Evolutionary conservation across 2,113 vertebrate genomes (phyloP), one percentile per base, ranked within the genome.

Genomic region (Pipra filicauda): DNA sequence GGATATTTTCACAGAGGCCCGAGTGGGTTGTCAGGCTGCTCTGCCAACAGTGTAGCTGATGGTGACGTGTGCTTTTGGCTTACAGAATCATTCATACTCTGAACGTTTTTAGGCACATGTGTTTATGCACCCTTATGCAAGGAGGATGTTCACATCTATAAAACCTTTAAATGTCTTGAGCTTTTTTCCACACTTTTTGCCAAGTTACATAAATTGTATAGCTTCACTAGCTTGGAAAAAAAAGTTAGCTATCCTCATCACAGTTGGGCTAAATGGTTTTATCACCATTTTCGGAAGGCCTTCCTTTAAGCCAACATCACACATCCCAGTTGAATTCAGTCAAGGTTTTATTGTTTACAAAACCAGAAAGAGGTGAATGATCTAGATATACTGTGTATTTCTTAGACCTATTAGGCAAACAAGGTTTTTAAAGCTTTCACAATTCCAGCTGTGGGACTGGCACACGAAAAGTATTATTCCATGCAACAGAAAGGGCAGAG

Each of bases 41-140:
- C 17, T 43, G 90, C 61, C 58, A 72, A 13, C 55, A 49, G 61
- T 1, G 28, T 31, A 72, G 62, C 41, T 78, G 87, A 69, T 48
- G 86, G 64, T 48, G 66, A 87, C 0, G 8, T 0, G 19, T 72
- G 64, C 49, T 64, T 85, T 91, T 96, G 94, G 92, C 95, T 91
- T 79, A 71, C 27, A 74, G 74, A 88, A 78, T 81, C 95, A 94
- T 94, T 95, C 85, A 95, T 46, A 58, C 1, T 7, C 54, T 90
- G 93, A 85, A 89, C 61, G 67, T 71, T 51, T 88, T 74, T 71
- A 80, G 89, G 65, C 87, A 91, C 54, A 74, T 31, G 37, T 49
- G 30, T 93, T 91, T 87, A 69, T 85, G 84, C 85, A 87, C 21
- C 70, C 19, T 84, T 65, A 23, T 15, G 46, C 35, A 85, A 65